Conservation (phyloP, 2,113 vertebrate genomes). For the Pelvicachromis taeniatus region DNA sequence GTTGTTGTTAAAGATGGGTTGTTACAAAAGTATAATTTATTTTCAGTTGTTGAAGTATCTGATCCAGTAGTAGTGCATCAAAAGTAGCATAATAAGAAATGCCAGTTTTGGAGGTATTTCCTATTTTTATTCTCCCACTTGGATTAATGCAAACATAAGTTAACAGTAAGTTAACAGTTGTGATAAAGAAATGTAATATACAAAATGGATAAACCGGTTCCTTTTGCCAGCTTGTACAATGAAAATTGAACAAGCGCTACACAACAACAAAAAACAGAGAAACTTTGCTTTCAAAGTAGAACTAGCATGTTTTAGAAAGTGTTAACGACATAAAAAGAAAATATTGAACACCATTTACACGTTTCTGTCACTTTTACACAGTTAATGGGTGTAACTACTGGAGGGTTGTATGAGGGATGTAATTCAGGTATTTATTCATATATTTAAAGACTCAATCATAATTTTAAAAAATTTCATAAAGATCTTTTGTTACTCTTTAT, state of each 20-base stretch:
- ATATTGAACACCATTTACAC: not conserved
- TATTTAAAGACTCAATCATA: not conserved
- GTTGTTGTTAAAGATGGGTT: not conserved
- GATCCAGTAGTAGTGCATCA: not conserved
- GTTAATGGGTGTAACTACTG: too few species aligned
- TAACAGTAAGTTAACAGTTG: not conserved
- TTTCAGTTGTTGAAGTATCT: not conserved
- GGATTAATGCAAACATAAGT: not conserved
- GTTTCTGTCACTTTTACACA: not conserved
- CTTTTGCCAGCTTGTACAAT: not conserved
- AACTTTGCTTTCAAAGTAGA: not conserved
- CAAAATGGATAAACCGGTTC: not conserved
- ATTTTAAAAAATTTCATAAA: accelerated
- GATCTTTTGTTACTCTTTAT: not conserved
- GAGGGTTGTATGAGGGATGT: not conserved
- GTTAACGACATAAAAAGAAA: not conserved
- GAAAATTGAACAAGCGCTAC: not conserved
- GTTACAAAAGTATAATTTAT: not conserved
- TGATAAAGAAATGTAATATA: not conserved
- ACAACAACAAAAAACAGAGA: not conserved
- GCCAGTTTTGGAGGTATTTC: not conserved
- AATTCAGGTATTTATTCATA: not conserved
- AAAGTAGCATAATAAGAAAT: not conserved
- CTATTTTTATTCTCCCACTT: not conserved
- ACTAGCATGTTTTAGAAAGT: not conserved